These are phyloP conservation scores for Drosophila nr. medialis DNA, from an alignment of 2,888 invertebrate species.

Conservation along the genomic window DNA sequence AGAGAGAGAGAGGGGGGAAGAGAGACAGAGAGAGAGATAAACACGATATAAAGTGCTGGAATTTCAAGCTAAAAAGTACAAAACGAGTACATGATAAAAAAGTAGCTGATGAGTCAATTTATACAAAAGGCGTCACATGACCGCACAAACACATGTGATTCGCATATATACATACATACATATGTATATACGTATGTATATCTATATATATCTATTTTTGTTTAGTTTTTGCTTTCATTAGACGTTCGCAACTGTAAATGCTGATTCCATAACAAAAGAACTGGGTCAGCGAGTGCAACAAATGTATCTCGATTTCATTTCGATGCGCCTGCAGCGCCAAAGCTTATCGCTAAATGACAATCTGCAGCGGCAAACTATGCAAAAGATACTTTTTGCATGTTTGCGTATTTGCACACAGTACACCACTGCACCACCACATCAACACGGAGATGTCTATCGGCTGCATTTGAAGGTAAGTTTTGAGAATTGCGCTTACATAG, in stretches of 20 bases:
- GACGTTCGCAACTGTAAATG: constrained; percentile 24
- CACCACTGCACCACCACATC: constrained; percentile 11
- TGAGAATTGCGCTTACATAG: constrained; percentile 20
- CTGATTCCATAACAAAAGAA: constrained; percentile 51
- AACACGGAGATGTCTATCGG: constrained; percentile 67
- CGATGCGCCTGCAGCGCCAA: constrained; percentile 56
- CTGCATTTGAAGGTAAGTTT: constrained; percentile 71
- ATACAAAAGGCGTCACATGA: constrained; percentile 63
- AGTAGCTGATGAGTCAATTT: constrained; percentile 69
- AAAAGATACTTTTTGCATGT: constrained; percentile 56
- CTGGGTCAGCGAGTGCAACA: constrained; percentile 69
- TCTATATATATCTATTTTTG: constrained; percentile 1
- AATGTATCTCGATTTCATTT: constrained; percentile 79
- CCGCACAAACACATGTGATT: constrained; percentile 29
- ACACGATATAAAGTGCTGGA: constrained; percentile 26
- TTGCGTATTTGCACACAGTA: constrained; percentile 24
- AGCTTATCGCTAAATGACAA: constrained; percentile 72
- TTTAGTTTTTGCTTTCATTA: constrained; percentile 74
- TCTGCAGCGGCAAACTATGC: constrained; percentile 45
- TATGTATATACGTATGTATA: not conserved
- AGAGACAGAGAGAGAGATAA: not conserved
- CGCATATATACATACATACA: not conserved
- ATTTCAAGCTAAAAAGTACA: constrained; percentile 22
- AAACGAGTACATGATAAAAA: constrained; percentile 15
- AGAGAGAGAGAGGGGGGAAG: not conserved